phyloP scores from a whole-genome alignment of 1,140 invertebrate genomes.

The Andrena cerasifolii region DNA sequence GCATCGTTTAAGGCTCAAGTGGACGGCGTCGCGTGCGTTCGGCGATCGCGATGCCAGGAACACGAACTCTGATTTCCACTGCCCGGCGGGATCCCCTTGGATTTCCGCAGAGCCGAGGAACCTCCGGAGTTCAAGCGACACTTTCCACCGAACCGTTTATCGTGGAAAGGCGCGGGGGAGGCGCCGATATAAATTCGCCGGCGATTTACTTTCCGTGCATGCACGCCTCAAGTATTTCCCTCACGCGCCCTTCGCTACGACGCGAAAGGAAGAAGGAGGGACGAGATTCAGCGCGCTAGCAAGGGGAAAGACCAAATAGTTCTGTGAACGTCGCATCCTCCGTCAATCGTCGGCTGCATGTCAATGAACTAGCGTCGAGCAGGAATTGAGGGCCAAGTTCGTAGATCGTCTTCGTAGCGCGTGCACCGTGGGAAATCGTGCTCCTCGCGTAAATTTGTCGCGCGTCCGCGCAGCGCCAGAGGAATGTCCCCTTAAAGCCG shows the following conservation, averaged over 20 bases:
- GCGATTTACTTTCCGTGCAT: conserved; percentile 38
- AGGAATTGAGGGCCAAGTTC: conserved; percentile 6
- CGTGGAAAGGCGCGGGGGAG: background rate
- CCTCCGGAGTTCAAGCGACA: background rate
- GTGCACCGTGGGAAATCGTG: conserved; percentile 52
- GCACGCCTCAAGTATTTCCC: conserved; percentile 52
- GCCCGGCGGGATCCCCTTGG: no score
- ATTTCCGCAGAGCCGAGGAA: background rate
- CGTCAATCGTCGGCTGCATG: conserved; percentile 67
- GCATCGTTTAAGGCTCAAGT: conserved; percentile 53
- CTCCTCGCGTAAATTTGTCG: conserved; percentile 52
- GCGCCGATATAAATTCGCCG: conserved; percentile 30
- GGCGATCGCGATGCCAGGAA: background rate
- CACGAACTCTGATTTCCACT: conserved; percentile 36
- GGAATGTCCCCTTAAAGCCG: conserved; percentile 24
- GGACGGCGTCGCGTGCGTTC: conserved; percentile 31
- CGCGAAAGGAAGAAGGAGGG: conserved; percentile 18
- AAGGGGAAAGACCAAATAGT: conserved; percentile 60
- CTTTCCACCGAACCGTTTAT: background rate
- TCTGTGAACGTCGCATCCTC: conserved; percentile 68
- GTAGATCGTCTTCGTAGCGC: background rate
- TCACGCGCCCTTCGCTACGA: conserved; percentile 46
- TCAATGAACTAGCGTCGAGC: conserved; percentile 59
- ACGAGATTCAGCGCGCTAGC: conserved; percentile 3
- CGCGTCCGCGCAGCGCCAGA: conserved; percentile 17